Conservation (phyloP, 2,113 vertebrate genomes). For the Dicerorhinus sumatrensis region DNA sequence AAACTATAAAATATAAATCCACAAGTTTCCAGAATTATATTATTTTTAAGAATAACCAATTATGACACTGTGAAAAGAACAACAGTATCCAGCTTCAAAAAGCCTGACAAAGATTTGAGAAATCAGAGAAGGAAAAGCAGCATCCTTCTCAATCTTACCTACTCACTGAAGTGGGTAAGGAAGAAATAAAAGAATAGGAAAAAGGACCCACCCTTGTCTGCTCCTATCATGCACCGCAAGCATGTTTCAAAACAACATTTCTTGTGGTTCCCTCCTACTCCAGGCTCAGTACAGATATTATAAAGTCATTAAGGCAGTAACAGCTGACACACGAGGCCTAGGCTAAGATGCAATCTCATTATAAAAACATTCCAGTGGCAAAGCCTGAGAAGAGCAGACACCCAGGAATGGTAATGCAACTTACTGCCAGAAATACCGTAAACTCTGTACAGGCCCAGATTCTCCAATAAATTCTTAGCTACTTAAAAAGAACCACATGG, state of each 20-base stretch:
- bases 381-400: neutral
- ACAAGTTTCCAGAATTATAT: neutral
- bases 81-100: conserved; percentile 14
- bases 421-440: neutral
- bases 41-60: neutral
- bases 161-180: neutral
- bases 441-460: neutral
- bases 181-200: neutral
- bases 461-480: neutral
- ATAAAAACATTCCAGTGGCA: neutral
- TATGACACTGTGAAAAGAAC: neutral
- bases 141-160: neutral
- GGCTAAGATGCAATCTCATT: neutral
- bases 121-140: neutral
- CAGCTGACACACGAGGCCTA: neutral
- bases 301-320: neutral
- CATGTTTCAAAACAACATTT: neutral
- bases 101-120: neutral
- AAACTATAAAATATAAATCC: neutral
- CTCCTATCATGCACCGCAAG: neutral
- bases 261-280: neutral
- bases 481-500: neutral
- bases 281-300: neutral
- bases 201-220: neutral
- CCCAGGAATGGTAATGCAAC: neutral